Evolutionary conservation across 2,888 invertebrate species (phyloP).

Genomic region (Harmothoe impar): DNA sequence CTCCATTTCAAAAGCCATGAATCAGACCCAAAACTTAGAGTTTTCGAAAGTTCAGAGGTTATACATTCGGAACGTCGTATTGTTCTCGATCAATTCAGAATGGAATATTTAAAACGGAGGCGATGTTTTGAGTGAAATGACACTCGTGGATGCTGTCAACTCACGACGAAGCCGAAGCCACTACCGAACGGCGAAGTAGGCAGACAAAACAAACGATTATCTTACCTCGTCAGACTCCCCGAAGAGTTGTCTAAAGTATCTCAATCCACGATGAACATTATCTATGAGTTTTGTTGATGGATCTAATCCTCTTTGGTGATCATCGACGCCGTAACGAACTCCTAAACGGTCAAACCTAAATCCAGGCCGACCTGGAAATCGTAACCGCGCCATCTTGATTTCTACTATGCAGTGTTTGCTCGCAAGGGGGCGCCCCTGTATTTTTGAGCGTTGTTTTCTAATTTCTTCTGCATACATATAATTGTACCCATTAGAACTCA

Average conservation of each 20-base stretch:
- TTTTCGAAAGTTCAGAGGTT: not conserved
- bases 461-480: conserved; percentile 55
- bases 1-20: not conserved
- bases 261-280: conserved; percentile 79
- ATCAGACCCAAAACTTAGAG: not conserved
- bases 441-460: conserved; percentile 32
- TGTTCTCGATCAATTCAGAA: not conserved
- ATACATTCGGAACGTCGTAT: not conserved
- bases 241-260: conserved; percentile 78
- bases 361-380: conserved; percentile 83
- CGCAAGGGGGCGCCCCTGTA: conserved; percentile 29
- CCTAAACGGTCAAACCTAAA: conserved; percentile 79
- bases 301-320: conserved; percentile 77
- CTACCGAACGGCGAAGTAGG: not conserved
- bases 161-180: not conserved
- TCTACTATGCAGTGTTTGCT: not conserved
- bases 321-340: conserved; percentile 74
- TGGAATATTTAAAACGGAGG: not conserved
- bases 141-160: conserved; percentile 56
- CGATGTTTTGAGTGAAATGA: not conserved
- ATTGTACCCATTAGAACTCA: not conserved
- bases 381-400: conserved; percentile 82
- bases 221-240: conserved; percentile 82
- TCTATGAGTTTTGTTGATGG: conserved; percentile 78
- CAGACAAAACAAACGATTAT: conserved; percentile 35